Evolutionary conservation across 2,113 vertebrate species (phyloP).

Genomic region (Cervus canadensis): DNA sequence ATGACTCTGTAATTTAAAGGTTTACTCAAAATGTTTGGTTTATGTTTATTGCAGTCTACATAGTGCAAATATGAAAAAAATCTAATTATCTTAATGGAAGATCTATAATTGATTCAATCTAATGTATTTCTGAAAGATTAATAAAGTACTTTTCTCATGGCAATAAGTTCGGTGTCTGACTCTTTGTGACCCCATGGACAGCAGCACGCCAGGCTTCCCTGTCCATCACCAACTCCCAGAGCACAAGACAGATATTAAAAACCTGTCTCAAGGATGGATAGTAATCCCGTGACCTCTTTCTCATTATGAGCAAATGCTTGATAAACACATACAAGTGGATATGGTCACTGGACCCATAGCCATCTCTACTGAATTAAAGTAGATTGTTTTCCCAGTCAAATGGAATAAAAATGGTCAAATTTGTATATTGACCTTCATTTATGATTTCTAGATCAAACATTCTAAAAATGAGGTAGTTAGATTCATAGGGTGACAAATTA

Average conservation of each 20-base stretch:
- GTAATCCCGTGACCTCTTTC: constrained; percentile 44
- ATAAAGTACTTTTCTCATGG: constrained; percentile 68
- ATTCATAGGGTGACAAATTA: neutral
- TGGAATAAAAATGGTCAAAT: neutral
- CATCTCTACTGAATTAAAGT: constrained; percentile 44
- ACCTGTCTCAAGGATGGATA: constrained; percentile 50
- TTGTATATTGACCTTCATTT: neutral
- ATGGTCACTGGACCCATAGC: neutral
- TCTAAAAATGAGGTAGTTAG: neutral
- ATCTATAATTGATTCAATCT: constrained; percentile 72
- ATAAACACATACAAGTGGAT: neutral
- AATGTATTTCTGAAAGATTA: constrained; percentile 72
- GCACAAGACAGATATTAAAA: constrained; percentile 57
- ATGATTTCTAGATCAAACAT: neutral
- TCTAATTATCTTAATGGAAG: constrained; percentile 74
- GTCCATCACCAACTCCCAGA: neutral
- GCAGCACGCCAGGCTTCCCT: neutral
- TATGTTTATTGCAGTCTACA: constrained; percentile 27
- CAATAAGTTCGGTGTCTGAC: constrained; percentile 3
- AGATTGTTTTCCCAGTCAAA: constrained; percentile 55
- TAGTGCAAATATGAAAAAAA: constrained; percentile 39
- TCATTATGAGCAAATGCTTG: constrained; percentile 43
- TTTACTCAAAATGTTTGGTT: constrained; percentile 41
- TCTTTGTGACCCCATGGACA: neutral
- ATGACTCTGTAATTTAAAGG: constrained; percentile 46